phyloP scores from a whole-genome alignment of 2,113 vertebrate species.

The Thermophis baileyi region DNA sequence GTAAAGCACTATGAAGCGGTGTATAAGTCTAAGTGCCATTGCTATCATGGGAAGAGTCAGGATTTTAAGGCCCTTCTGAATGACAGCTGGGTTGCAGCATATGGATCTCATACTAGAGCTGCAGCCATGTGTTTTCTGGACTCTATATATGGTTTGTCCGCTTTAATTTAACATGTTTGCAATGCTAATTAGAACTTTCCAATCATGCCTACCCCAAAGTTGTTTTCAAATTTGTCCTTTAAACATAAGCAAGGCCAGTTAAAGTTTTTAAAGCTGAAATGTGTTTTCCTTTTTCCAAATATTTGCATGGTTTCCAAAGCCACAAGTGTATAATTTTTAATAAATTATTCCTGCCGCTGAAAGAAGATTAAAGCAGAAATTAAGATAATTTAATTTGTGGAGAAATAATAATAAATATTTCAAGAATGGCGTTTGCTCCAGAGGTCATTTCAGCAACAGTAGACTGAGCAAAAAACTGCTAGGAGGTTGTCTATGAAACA shows the following conservation, averaged over 20 bases:
- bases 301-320: not conserved
- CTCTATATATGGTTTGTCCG: not conserved
- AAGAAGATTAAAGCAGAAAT: not conserved
- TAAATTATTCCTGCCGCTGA: not conserved
- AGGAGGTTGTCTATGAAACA: not conserved
- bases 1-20: too few relatives aligned
- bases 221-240: not conserved
- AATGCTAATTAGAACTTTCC: not conserved
- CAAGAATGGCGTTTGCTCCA: not conserved
- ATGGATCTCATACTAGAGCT: not conserved
- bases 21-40: too few relatives aligned
- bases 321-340: conserved; percentile 4
- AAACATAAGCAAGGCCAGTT: not conserved
- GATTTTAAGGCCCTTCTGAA: not conserved
- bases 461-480: not conserved
- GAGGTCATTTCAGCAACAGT: not conserved
- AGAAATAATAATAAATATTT: conserved; percentile 5
- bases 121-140: not conserved
- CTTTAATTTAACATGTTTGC: not conserved
- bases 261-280: not conserved
- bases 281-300: conserved; percentile 4
- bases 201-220: not conserved
- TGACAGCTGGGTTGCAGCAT: not conserved
- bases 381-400: not conserved
- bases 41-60: not conserved